phyloP scores from a whole-genome alignment of 2,888 invertebrate species.

The Netelia inedita region DNA sequence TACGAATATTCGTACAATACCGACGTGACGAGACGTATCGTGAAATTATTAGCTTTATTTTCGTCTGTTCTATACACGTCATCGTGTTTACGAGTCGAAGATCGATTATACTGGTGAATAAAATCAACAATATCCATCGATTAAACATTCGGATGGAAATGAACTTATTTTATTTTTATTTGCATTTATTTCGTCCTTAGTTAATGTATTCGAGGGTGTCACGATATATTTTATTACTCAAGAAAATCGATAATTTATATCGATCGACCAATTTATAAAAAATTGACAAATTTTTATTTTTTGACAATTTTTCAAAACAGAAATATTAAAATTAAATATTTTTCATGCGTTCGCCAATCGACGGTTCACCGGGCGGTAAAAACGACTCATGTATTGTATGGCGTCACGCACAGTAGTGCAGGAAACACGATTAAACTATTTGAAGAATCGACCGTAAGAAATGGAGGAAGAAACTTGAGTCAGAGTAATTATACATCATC shows the following conservation, averaged over 20 bases:
- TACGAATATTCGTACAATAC: not conserved
- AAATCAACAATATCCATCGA: not conserved
- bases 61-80: not conserved
- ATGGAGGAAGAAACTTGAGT: constrained; percentile 36
- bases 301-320: not conserved
- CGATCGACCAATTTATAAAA: not conserved
- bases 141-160: not conserved
- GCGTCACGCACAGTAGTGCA: constrained; percentile 27
- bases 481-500: constrained; percentile 49
- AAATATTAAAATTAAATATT: not conserved
- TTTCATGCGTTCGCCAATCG: not conserved
- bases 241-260: not conserved
- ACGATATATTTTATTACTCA: not conserved
- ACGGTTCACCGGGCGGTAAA: not conserved
- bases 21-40: not conserved
- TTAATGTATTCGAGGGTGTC: not conserved
- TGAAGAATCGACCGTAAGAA: constrained; percentile 12
- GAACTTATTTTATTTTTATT: not conserved
- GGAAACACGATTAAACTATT: constrained; percentile 2
- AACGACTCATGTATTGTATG: constrained; percentile 16
- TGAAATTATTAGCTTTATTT: not conserved
- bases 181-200: not conserved
- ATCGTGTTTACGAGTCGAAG: not conserved
- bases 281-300: not conserved
- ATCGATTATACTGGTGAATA: not conserved